Conservation (phyloP, 1,140 invertebrate genomes). For the Latrodectus geometricus region DNA sequence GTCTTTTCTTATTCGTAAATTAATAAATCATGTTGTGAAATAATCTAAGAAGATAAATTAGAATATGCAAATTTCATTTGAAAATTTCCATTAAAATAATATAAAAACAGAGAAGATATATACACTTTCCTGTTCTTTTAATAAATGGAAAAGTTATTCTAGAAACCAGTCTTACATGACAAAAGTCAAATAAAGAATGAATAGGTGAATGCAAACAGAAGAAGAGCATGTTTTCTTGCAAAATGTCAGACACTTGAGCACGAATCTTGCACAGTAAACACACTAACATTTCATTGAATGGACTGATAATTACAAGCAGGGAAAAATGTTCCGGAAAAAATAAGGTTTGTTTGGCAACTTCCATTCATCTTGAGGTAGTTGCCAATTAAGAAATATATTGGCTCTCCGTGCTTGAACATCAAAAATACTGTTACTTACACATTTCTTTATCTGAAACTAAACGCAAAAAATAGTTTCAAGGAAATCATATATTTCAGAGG, state of each 20-base stretch:
- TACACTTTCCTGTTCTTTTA: neutral
- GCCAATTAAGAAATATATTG: constrained; percentile 26
- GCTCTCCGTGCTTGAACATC: neutral
- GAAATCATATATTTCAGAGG: neutral
- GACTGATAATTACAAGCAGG: constrained; percentile 22
- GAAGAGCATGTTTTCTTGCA: constrained; percentile 2
- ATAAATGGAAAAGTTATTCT: neutral
- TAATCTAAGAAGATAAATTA: too few relatives aligned
- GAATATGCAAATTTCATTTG: neutral
- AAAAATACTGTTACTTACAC: neutral
- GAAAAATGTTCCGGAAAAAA: neutral
- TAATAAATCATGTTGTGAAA: too few relatives aligned
- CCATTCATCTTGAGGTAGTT: neutral
- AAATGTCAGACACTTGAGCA: constrained; percentile 24
- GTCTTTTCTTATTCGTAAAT: too few relatives aligned
- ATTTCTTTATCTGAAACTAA: neutral
- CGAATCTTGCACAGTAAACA: constrained; percentile 15
- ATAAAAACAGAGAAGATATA: neutral
- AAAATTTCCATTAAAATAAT: neutral
- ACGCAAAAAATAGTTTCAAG: neutral
- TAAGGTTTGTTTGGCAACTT: constrained; percentile 7
- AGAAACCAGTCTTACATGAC: neutral
- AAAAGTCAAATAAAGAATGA: neutral
- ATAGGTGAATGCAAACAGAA: constrained; percentile 1
- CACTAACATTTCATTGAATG: constrained; percentile 12